Evolutionary conservation across 2,113 vertebrate genomes (phyloP).

Genomic region (Eupsittula cactorum): DNA sequence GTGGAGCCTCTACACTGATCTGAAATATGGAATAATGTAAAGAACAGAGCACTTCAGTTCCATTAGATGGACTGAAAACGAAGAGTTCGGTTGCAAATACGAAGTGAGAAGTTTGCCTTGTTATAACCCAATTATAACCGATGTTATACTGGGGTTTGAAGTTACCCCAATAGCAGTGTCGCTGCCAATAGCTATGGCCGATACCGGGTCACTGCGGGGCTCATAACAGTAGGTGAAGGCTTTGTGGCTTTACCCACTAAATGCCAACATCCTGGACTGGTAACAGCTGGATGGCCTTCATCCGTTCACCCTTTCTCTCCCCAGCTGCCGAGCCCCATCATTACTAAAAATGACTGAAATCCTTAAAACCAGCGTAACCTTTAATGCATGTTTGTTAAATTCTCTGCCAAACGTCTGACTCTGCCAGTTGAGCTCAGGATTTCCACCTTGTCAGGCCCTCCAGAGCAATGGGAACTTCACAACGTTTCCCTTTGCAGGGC

Average conservation of each 20-base stretch:
- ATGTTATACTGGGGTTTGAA: not conserved
- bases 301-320: slow-evolving; percentile 29
- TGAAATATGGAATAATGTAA: no score
- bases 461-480: not conserved
- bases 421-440: slow-evolving; percentile 10
- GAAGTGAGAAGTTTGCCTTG: not conserved
- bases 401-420: slow-evolving; percentile 37
- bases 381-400: slow-evolving; percentile 9
- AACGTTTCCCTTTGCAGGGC: not conserved
- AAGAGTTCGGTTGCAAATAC: not conserved
- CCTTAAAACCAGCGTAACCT: not conserved
- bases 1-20: accelerated
- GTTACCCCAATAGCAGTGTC: accelerated
- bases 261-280: not conserved
- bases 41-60: not conserved
- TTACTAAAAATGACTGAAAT: not conserved
- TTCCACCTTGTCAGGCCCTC: not conserved
- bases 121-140: not conserved
- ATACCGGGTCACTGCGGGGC: not conserved
- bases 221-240: not conserved
- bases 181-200: not conserved
- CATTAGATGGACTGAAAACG: not conserved
- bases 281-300: slow-evolving; percentile 48
- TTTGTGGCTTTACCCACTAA: not conserved
- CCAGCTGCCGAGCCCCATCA: slow-evolving; percentile 36